Conservation (phyloP, 2,113 vertebrate species). For the Numenius arquata region DNA sequence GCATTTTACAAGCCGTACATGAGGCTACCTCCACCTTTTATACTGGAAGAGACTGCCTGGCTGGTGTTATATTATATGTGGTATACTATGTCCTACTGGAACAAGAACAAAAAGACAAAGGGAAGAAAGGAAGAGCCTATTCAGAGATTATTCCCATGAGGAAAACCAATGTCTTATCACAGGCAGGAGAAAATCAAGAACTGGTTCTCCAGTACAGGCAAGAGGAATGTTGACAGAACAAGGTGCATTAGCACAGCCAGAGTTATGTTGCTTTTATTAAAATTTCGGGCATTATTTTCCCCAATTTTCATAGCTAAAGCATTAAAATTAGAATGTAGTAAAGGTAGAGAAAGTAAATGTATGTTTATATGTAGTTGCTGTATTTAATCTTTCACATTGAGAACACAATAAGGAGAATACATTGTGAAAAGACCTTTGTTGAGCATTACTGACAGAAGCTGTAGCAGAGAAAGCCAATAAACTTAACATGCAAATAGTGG, state of each 20-base stretch:
- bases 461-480: slow-evolving; percentile 31
- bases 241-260: background rate
- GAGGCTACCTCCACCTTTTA: background rate
- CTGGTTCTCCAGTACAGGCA: background rate
- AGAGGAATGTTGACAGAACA: background rate
- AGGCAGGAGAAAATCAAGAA: background rate
- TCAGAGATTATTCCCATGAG: background rate
- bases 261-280: background rate
- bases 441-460: slow-evolving; percentile 15
- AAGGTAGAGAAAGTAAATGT: slow-evolving; percentile 1
- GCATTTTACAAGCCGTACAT: background rate
- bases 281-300: background rate
- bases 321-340: slow-evolving; percentile 35
- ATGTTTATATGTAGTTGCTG: background rate
- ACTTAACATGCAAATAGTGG: slow-evolving; percentile 35
- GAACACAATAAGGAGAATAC: background rate
- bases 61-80: background rate
- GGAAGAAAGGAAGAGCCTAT: background rate
- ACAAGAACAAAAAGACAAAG: background rate
- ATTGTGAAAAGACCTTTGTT: background rate
- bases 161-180: background rate
- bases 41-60: background rate
- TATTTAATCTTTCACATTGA: slow-evolving; percentile 18
- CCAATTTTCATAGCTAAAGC: background rate
- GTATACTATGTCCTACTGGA: background rate